These are phyloP conservation scores for Zaprionus camerounensis DNA, from an alignment of 1,140 invertebrate species.

Conservation along the genomic window DNA sequence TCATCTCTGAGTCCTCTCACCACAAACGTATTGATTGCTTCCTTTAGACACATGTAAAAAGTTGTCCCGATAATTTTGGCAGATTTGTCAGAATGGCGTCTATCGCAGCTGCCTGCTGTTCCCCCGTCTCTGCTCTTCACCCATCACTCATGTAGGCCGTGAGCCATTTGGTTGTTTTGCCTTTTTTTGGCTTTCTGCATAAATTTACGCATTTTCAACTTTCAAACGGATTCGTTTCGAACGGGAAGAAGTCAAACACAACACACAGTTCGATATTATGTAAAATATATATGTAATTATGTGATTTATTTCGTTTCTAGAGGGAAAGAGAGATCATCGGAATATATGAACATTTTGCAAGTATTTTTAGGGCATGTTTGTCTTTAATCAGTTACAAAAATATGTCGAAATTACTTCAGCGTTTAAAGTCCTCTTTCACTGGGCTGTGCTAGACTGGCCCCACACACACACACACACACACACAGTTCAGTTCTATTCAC, in stretches of 20 bases:
- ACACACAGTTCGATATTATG: background rate
- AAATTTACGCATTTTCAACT: slow-evolving; percentile 23
- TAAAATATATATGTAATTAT: slow-evolving; percentile 6
- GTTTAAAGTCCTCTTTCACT: background rate
- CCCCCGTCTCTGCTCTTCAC: background rate
- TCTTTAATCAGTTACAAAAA: slow-evolving; percentile 5
- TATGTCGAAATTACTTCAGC: background rate
- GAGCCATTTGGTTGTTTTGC: background rate
- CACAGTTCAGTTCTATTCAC: background rate
- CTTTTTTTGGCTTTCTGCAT: slow-evolving; percentile 22
- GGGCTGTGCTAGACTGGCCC: no score
- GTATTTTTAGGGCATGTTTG: background rate
- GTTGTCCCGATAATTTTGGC: slow-evolving; percentile 40
- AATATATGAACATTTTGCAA: background rate
- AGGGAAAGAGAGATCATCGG: background rate
- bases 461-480: background rate
- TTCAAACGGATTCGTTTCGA: background rate
- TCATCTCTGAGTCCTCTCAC: slow-evolving; percentile 6
- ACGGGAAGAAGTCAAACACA: background rate
- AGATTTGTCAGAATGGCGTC: slow-evolving; percentile 45
- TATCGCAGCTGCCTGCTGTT: background rate
- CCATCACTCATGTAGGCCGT: background rate
- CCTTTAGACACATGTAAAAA: slow-evolving; percentile 38
- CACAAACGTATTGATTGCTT: slow-evolving; percentile 50
- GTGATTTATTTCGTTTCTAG: background rate